A percentile compares a stretch with the other conserved stretches of the same genome.
Conservation (phyloP, 2,888 invertebrate genomes). For the Cephus pulcher region DNA sequence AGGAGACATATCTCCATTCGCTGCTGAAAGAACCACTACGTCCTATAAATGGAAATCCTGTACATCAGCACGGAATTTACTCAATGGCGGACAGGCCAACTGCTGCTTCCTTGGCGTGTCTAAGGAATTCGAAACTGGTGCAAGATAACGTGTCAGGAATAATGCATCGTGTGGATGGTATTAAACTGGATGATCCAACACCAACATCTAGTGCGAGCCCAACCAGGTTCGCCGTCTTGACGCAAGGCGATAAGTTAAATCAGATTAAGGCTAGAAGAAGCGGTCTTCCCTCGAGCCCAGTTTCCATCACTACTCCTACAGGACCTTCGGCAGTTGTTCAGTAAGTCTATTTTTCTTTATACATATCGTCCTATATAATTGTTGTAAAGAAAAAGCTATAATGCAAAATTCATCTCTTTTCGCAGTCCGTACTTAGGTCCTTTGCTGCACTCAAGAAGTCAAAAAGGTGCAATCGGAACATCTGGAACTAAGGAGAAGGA, state of each 20-base stretch:
- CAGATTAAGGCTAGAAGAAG: constrained; percentile 60
- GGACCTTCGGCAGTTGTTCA: constrained; percentile 52
- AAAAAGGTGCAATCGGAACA: constrained; percentile 47
- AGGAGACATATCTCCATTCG: constrained; percentile 54
- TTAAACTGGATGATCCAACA: constrained; percentile 55
- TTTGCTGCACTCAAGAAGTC: constrained; percentile 55
- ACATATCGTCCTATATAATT: neutral
- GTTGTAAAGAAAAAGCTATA: neutral
- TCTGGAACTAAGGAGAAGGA: constrained; percentile 55
- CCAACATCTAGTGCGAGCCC: constrained; percentile 35
- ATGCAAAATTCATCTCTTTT: neutral
- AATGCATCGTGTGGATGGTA: constrained; percentile 62
- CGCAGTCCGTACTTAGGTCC: constrained; percentile 59
- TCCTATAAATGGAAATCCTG: constrained; percentile 57
- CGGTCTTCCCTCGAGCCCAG: constrained; percentile 43
- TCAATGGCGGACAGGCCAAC: constrained; percentile 48
- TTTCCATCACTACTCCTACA: constrained; percentile 41
- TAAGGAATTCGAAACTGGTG: constrained; percentile 39
- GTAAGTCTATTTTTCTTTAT: constrained; percentile 43
- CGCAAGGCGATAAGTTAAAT: constrained; percentile 73
- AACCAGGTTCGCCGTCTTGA: constrained; percentile 41
- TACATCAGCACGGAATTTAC: constrained; percentile 60
- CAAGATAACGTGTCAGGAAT: constrained; percentile 62
- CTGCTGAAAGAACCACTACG: constrained; percentile 53
- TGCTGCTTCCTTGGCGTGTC: constrained; percentile 35